Evolutionary conservation across 2,797 vertebrate species (phyloP).

Genomic region (Artibeus jamaicensis): DNA sequence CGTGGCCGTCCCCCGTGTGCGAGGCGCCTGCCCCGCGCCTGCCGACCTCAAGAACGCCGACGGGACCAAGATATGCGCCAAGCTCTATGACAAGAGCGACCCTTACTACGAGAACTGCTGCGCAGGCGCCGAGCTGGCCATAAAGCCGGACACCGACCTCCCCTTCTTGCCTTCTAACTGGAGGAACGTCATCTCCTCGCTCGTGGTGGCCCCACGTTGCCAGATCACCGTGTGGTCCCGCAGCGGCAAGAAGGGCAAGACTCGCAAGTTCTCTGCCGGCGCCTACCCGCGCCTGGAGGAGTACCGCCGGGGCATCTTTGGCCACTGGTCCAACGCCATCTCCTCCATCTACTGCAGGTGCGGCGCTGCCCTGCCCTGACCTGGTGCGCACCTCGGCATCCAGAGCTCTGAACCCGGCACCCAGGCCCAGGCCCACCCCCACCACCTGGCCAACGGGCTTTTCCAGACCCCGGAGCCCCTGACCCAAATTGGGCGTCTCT

Average conservation of each 20-base stretch:
- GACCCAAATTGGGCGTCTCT: not conserved
- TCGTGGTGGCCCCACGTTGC: conserved; percentile 83
- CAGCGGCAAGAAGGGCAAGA: conserved; percentile 74
- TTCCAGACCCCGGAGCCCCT: not conserved
- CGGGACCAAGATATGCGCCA: conserved; percentile 81
- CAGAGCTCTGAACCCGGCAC: rapidly evolving
- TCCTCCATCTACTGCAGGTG: conserved; percentile 83
- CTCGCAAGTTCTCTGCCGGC: conserved; percentile 53
- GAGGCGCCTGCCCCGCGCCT: conserved; percentile 78
- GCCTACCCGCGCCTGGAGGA: conserved; percentile 82
- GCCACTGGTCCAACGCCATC: conserved; percentile 83
- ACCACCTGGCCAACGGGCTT: rapidly evolving
- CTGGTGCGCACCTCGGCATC: not conserved
- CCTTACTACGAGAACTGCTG: conserved; percentile 85
- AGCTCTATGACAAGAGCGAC: conserved; percentile 80
- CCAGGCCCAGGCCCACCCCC: not conserved
- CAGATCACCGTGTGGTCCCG: conserved; percentile 82
- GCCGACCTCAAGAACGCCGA: not conserved
- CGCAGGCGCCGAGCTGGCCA: conserved; percentile 50
- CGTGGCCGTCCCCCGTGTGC: not conserved
- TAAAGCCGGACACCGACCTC: conserved; percentile 58
- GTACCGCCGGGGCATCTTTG: conserved; percentile 75
- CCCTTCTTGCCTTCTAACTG: conserved; percentile 80
- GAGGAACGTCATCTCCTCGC: conserved; percentile 76
- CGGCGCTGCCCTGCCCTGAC: not conserved